These are phyloP conservation scores for Scortum barcoo DNA, from an alignment of 2,113 vertebrate genomes.

Conservation along the genomic window DNA sequence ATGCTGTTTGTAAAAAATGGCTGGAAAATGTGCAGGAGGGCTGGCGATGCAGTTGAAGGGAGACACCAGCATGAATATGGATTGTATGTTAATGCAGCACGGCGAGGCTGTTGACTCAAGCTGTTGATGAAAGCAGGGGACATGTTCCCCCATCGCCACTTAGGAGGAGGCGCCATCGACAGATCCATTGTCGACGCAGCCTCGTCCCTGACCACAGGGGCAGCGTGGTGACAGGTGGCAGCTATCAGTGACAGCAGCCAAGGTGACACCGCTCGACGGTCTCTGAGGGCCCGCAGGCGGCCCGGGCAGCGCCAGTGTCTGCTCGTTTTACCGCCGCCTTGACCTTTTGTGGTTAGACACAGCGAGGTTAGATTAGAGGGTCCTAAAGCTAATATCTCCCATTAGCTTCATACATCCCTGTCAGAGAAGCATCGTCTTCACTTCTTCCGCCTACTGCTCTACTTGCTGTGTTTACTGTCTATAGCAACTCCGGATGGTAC, in stretches of 20 bases:
- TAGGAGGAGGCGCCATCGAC: slow-evolving; percentile 60
- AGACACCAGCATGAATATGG: slow-evolving; percentile 79
- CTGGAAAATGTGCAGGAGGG: slow-evolving; percentile 67
- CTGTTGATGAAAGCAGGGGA: slow-evolving; percentile 76
- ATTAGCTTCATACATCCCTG: slow-evolving; percentile 22
- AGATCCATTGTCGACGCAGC: slow-evolving; percentile 57
- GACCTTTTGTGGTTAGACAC: slow-evolving; percentile 63
- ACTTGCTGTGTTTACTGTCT: not conserved
- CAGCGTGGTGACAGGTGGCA: slow-evolving; percentile 73
- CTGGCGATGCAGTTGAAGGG: slow-evolving; percentile 56
- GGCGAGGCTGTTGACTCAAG: slow-evolving; percentile 67
- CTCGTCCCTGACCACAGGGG: slow-evolving; percentile 51
- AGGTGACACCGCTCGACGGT: slow-evolving; percentile 72
- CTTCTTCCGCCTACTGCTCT: slow-evolving; percentile 19
- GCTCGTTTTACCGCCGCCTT: slow-evolving; percentile 55
- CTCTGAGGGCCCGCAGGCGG: slow-evolving; percentile 47
- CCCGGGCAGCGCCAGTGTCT: slow-evolving; percentile 27
- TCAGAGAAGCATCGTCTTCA: not conserved
- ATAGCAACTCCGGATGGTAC: not conserved
- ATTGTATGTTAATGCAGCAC: slow-evolving; percentile 77
- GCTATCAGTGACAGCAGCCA: slow-evolving; percentile 74
- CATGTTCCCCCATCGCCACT: slow-evolving; percentile 58
- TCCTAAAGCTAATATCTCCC: slow-evolving; percentile 40
- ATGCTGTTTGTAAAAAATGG: slow-evolving; percentile 68
- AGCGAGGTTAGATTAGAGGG: slow-evolving; percentile 37